phyloP scores from a whole-genome alignment of 2,888 invertebrate species.

The Ormyrus thymus region DNA sequence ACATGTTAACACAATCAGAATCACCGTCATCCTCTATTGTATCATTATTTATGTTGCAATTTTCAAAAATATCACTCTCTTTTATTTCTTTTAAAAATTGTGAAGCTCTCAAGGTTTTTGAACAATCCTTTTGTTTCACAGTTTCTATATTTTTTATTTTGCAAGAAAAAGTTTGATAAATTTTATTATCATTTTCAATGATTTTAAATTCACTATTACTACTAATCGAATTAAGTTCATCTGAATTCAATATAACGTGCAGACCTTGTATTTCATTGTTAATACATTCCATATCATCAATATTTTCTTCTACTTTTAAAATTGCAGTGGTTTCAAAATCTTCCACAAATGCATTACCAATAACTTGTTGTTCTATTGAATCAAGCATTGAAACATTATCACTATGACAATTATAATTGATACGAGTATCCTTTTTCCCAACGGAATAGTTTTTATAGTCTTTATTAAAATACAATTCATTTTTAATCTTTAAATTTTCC shows the following conservation, averaged over 20 bases:
- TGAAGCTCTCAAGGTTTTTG: not conserved
- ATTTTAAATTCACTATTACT: slow-evolving; percentile 10
- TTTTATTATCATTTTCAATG: slow-evolving; percentile 8
- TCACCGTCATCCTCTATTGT: slow-evolving; percentile 57
- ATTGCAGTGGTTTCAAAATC: slow-evolving; percentile 29
- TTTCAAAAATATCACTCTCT: slow-evolving; percentile 54
- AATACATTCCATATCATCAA: not conserved
- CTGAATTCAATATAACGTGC: slow-evolving; percentile 16
- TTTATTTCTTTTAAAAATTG: slow-evolving; percentile 34
- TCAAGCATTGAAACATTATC: not conserved
- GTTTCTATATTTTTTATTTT: not conserved
- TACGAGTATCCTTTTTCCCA: not conserved
- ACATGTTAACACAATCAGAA: slow-evolving; percentile 61
- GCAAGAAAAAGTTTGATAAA: slow-evolving; percentile 5
- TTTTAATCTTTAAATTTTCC: too few relatives aligned
- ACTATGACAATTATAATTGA: not conserved
- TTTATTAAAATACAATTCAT: not conserved
- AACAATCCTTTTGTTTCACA: not conserved
- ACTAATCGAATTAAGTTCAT: slow-evolving; percentile 18
- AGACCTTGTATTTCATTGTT: slow-evolving; percentile 17
- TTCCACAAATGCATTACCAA: not conserved
- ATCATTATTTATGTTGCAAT: slow-evolving; percentile 29
- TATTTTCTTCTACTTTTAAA: slow-evolving; percentile 15
- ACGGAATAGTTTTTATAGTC: not conserved
- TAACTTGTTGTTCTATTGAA: not conserved